Evolutionary conservation across 2,888 invertebrate species (phyloP).

Genomic region (Eupithecia subumbrata): DNA sequence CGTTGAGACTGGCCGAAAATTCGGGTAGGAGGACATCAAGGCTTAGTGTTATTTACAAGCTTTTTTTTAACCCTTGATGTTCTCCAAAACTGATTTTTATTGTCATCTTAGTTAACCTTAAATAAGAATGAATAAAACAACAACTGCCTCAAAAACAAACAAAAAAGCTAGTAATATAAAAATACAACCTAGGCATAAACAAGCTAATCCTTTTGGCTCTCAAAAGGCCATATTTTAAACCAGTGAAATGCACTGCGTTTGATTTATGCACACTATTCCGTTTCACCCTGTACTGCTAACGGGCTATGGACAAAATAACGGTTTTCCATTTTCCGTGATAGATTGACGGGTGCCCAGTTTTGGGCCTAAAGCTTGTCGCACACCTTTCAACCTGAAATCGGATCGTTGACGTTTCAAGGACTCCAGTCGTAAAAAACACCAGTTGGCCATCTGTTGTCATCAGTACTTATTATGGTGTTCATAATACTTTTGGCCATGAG

Average conservation of each 20-base stretch:
- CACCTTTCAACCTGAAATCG: background rate
- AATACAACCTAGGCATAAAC: background rate
- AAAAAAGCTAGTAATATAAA: background rate
- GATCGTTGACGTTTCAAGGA: background rate
- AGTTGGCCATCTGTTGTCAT: too few species aligned
- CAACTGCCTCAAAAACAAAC: background rate
- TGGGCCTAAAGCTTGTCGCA: background rate
- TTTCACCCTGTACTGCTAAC: constrained; percentile 13
- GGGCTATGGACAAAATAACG: constrained; percentile 12
- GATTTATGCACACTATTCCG: constrained; percentile 14
- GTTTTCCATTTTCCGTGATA: constrained; percentile 14
- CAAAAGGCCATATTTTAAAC: constrained; percentile 13
- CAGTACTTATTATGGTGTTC: too few species aligned
- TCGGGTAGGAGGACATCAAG: too few species aligned
- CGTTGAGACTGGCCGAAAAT: too few species aligned
- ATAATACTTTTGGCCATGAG: too few species aligned
- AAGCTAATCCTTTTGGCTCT: constrained; percentile 4
- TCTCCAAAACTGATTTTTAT: too few species aligned
- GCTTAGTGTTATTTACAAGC: too few species aligned
- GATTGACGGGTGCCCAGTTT: constrained; percentile 6
- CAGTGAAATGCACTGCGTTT: constrained; percentile 8
- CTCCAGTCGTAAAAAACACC: background rate
- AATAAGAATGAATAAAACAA: too few species aligned
- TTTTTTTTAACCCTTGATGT: too few species aligned
- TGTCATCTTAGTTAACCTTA: too few species aligned